Percentiles rank a stretch among this genome's conserved stretches.
Conservation (phyloP, 2,797 vertebrate genomes). For the Falco columbarius region DNA sequence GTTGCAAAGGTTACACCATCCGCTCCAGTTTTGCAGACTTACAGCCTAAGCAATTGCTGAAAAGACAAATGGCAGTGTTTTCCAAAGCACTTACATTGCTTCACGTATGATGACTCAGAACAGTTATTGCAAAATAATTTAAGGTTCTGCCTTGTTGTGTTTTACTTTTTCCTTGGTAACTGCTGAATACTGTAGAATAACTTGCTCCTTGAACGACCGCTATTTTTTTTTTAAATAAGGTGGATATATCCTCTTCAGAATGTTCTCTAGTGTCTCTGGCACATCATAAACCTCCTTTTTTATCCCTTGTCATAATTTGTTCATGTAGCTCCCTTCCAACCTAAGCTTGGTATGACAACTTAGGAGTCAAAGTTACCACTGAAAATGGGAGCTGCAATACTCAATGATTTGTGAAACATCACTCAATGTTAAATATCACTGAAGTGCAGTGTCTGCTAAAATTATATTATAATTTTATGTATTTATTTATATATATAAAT, state of each 20-base stretch:
- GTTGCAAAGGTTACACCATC: neutral
- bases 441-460: neutral
- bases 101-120: neutral
- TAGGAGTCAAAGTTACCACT: neutral
- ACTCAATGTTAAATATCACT: neutral
- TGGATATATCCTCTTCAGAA: neutral
- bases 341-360: neutral
- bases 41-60: neutral
- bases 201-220: neutral
- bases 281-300: neutral
- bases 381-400: neutral
- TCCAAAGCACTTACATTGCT: neutral
- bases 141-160: neutral
- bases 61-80: neutral
- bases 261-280: neutral
- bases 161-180: neutral
- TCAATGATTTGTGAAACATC: neutral
- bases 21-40: neutral
- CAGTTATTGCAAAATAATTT: neutral
- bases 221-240: neutral
- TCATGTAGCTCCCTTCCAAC: neutral
- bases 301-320: neutral
- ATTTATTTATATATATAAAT: no score
- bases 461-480: neutral
- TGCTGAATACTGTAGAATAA: neutral